Evolutionary conservation across 1,140 invertebrate species (phyloP).

Genomic region (Helicorthomorpha holstii): DNA sequence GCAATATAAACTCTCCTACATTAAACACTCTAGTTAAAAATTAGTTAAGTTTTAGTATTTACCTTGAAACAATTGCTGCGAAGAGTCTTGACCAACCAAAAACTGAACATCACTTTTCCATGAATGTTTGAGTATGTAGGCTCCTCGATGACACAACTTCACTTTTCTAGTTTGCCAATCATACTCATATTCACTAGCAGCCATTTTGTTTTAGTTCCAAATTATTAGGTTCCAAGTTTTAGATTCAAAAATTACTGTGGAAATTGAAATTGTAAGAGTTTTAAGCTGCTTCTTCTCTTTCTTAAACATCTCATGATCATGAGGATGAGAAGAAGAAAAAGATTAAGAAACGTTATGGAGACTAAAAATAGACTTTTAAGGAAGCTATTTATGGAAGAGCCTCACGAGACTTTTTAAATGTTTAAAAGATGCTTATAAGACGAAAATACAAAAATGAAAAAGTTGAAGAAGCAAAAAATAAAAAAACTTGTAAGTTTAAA

Average conservation of each 20-base stretch:
- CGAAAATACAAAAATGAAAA: too few relatives aligned
- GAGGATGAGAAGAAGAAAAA: neutral
- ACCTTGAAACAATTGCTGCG: constrained; percentile 4
- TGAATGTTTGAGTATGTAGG: neutral
- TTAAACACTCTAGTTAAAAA: neutral
- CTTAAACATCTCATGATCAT: neutral
- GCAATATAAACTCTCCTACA: neutral
- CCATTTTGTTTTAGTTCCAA: neutral
- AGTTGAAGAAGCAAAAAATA: too few relatives aligned
- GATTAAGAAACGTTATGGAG: neutral
- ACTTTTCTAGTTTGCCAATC: constrained; percentile 4
- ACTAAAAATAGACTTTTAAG: too few relatives aligned
- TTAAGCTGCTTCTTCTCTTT: too few relatives aligned
- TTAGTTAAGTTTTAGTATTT: neutral
- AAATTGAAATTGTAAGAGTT: too few relatives aligned
- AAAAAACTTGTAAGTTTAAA: too few relatives aligned
- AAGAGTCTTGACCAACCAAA: neutral
- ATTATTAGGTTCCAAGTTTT: too few relatives aligned
- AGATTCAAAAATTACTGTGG: too few relatives aligned
- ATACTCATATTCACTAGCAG: neutral
- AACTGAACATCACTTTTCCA: constrained; percentile 6
- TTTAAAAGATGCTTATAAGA: too few relatives aligned
- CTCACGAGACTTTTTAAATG: too few relatives aligned
- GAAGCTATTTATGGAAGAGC: too few relatives aligned
- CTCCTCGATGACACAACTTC: neutral